phyloP scores from a whole-genome alignment of 2,113 vertebrate species.

The Mesocricetus auratus region DNA sequence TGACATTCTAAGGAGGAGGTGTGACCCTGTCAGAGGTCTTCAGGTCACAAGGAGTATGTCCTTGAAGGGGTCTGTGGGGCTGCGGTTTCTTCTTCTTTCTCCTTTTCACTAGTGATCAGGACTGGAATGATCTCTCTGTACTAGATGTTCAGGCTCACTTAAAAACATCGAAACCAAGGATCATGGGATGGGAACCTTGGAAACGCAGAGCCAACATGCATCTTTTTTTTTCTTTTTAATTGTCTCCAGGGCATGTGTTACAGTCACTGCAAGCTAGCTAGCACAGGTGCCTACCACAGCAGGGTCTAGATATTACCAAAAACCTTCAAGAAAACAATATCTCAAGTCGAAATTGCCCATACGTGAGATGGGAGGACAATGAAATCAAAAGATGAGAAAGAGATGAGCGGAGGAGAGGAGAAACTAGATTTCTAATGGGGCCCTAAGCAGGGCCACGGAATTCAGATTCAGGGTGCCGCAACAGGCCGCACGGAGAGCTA shows the following conservation, averaged over 20 bases:
- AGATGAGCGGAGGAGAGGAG: background rate
- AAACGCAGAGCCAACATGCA: background rate
- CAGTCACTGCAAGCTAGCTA: background rate
- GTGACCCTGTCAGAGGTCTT: no score
- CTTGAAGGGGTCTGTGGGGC: background rate
- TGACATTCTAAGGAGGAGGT: background rate
- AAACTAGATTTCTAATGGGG: background rate
- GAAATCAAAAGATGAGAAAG: background rate
- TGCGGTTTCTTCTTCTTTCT: background rate
- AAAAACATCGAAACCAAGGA: background rate
- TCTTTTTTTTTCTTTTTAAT: background rate
- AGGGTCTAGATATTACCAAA: background rate
- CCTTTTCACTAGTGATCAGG: background rate
- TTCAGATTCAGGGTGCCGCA: background rate
- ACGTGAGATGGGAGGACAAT: background rate
- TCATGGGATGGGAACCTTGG: background rate
- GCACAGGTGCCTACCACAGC: background rate
- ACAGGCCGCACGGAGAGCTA: background rate
- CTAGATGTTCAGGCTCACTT: rapidly evolving
- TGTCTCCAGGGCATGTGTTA: background rate
- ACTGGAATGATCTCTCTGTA: background rate
- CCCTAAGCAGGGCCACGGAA: background rate
- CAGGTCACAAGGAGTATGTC: background rate
- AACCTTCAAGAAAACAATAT: background rate
- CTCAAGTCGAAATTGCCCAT: background rate